phyloP scores from a whole-genome alignment of 2,888 invertebrate genomes.

The Eudasyphora cyanicolor region DNA sequence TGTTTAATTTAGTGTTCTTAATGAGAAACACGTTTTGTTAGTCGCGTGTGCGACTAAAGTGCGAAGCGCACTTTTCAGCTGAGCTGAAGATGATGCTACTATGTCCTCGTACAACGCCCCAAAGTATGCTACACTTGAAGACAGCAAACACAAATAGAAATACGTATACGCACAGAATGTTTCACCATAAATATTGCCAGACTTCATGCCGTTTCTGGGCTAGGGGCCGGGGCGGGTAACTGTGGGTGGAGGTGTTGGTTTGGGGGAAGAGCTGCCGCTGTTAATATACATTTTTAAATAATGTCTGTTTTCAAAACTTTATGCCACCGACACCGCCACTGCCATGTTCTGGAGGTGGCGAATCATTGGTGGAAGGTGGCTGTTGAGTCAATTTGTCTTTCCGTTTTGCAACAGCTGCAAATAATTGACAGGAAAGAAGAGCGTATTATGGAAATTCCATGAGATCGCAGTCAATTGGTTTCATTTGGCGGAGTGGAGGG shows the following conservation, averaged over 20 bases:
- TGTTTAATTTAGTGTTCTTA: neutral
- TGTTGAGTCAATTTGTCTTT: neutral
- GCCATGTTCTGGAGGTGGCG: neutral
- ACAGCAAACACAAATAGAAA: neutral
- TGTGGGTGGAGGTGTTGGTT: neutral
- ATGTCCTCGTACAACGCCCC: neutral
- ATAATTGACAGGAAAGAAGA: neutral
- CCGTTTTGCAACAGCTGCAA: neutral
- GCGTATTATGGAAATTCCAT: neutral
- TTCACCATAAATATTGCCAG: neutral
- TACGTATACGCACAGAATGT: neutral
- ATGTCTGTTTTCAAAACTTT: conserved; percentile 10
- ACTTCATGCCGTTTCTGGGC: neutral
- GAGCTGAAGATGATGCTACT: neutral
- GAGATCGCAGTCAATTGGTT: neutral
- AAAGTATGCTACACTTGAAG: neutral
- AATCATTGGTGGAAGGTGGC: neutral
- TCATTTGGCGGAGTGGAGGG: no score
- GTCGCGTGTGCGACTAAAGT: no score
- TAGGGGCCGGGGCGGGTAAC: neutral
- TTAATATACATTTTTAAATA: conserved; percentile 27
- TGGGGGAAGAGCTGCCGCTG: no score
- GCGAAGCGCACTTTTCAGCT: no score
- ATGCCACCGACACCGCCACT: neutral
- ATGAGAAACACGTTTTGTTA: neutral